Conservation (phyloP, 2,888 invertebrate species). For the Odontomyia ornata region DNA sequence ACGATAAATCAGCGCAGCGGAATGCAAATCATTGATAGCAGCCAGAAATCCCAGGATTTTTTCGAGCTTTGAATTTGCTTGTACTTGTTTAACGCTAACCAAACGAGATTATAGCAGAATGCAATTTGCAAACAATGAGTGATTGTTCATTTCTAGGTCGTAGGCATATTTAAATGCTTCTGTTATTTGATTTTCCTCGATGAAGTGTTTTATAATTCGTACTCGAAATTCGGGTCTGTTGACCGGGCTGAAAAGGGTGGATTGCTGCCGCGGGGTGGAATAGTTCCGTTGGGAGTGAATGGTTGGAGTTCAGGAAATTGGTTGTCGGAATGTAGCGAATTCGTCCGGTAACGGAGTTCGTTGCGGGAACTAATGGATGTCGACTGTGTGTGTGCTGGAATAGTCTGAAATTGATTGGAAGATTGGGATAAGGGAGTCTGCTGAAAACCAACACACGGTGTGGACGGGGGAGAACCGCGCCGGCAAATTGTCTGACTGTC, state of each 20-base stretch:
- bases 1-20: slow-evolving; percentile 77
- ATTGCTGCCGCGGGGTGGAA: too few relatives aligned
- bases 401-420: too few relatives aligned
- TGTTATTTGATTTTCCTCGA: slow-evolving; percentile 73
- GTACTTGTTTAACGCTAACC: slow-evolving; percentile 68
- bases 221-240: slow-evolving; percentile 77
- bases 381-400: too few relatives aligned
- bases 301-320: too few relatives aligned
- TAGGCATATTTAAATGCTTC: slow-evolving; percentile 82
- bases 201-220: slow-evolving; percentile 77
- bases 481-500: too few relatives aligned
- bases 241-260: slow-evolving; percentile 77
- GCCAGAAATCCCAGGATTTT: slow-evolving; percentile 73
- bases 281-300: too few relatives aligned
- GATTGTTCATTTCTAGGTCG: slow-evolving; percentile 73
- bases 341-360: too few relatives aligned
- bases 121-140: slow-evolving; percentile 68
- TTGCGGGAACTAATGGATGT: too few relatives aligned
- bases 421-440: too few relatives aligned
- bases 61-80: slow-evolving; percentile 59
- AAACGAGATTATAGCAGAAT: slow-evolving; percentile 72
- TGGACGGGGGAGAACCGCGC: too few relatives aligned
- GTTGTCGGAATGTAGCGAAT: too few relatives aligned
- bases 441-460: too few relatives aligned
- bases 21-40: slow-evolving; percentile 72